These are phyloP conservation scores for Holacanthella duospinosa DNA, from an alignment of 2,888 invertebrate species.

Conservation along the genomic window DNA sequence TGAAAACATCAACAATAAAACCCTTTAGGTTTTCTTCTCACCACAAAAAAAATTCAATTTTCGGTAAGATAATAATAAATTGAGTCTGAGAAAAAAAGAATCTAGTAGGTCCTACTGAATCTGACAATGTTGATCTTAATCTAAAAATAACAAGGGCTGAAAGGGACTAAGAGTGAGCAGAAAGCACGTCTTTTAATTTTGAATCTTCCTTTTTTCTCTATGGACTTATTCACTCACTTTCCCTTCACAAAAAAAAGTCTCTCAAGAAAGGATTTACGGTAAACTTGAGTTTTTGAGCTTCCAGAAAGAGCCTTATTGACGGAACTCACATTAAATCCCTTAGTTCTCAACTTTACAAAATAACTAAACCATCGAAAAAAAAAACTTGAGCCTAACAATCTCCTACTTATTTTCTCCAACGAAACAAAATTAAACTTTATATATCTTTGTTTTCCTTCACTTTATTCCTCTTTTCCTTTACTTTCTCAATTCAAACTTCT, in stretches of 20 bases:
- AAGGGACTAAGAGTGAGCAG: not conserved
- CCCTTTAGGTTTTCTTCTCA: no score
- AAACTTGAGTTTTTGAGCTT: not conserved
- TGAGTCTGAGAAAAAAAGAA: not conserved
- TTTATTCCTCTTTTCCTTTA: no score
- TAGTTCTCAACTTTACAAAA: no score
- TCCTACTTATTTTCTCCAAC: not conserved
- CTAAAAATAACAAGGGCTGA: conserved; percentile 3
- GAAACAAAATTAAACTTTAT: not conserved
- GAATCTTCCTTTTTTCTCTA: not conserved
- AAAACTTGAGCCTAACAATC: not conserved
- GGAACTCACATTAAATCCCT: not conserved
- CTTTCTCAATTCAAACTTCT: not conserved
- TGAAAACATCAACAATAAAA: not conserved
- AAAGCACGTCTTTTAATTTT: not conserved
- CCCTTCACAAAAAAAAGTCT: not conserved
- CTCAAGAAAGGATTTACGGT: conserved; percentile 3
- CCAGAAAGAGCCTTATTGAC: not conserved
- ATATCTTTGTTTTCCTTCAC: not conserved
- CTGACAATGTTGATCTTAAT: not conserved
- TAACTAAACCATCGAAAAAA: not conserved
- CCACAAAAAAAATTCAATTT: not conserved
- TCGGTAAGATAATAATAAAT: not conserved
- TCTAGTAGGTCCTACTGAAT: not conserved
- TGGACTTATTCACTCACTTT: not conserved